These are phyloP conservation scores for Monochamus saltuarius DNA, from an alignment of 1,140 invertebrate genomes.

Conservation along the genomic window DNA sequence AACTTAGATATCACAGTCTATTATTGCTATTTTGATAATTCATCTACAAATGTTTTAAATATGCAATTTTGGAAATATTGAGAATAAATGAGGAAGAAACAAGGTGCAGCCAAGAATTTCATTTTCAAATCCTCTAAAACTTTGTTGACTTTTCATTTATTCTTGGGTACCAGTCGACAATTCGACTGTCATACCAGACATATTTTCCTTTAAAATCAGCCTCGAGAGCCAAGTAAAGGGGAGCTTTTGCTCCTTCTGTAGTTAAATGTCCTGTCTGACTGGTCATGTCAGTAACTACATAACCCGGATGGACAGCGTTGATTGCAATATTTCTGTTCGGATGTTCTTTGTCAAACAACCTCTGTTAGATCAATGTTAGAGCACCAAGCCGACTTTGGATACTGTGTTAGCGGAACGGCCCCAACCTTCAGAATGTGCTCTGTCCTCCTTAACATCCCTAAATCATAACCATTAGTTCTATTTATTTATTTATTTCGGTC, in stretches of 20 bases:
- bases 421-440: constrained; percentile 60
- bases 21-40: too few species aligned
- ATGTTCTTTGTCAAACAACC: constrained; percentile 55
- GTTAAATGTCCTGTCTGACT: constrained; percentile 62
- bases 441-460: constrained; percentile 57
- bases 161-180: constrained; percentile 51
- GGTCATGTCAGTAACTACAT: constrained; percentile 71
- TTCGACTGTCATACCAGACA: constrained; percentile 49
- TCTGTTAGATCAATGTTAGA: constrained; percentile 63
- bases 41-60: too few species aligned
- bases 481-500: too few species aligned
- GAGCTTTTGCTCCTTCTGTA: constrained; percentile 57
- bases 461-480: not conserved
- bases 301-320: constrained; percentile 65
- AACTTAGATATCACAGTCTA: too few species aligned
- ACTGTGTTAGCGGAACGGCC: constrained; percentile 61
- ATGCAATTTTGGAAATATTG: too few species aligned
- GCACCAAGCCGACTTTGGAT: constrained; percentile 68
- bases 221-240: constrained; percentile 51
- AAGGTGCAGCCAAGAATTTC: too few species aligned
- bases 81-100: too few species aligned
- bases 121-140: too few species aligned
- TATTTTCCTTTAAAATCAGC: constrained; percentile 51
- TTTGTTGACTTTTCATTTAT: too few species aligned
- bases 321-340: constrained; percentile 58